These are phyloP conservation scores for Emmelina monodactyla DNA, from an alignment of 2,888 invertebrate species.

Conservation along the genomic window DNA sequence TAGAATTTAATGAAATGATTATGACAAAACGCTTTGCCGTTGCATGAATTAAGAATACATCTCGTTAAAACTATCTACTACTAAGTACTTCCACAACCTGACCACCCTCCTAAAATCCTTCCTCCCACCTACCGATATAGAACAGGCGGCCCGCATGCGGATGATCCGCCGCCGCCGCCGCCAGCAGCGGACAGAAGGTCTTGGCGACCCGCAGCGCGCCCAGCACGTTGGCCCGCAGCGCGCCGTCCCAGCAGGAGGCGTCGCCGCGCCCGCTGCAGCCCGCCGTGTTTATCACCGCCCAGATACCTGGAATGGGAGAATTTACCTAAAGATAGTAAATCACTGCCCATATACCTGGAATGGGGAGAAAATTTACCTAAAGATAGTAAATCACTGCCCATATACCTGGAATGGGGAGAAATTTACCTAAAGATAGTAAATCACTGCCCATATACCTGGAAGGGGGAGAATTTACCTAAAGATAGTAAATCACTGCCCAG, in stretches of 20 bases:
- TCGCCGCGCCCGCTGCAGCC: conserved; percentile 80
- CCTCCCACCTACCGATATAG: conserved; percentile 67
- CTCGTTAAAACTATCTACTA: too few species aligned
- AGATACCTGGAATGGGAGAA: conserved; percentile 74
- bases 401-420: conserved; percentile 72
- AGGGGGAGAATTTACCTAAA: too few species aligned
- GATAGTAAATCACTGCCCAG: conserved; percentile 75
- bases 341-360: conserved; percentile 79
- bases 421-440: too few species aligned
- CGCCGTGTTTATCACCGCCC: conserved; percentile 86
- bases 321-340: conserved; percentile 50
- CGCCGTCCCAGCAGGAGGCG: conserved; percentile 73
- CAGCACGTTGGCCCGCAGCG: conserved; percentile 74
- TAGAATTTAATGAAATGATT: too few species aligned
- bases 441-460: conserved; percentile 80
- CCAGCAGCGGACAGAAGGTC: conserved; percentile 76
- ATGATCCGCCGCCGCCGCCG: conserved; percentile 57
- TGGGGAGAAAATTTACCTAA: too few species aligned
- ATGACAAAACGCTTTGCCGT: too few species aligned
- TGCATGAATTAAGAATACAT: too few species aligned
- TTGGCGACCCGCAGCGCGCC: conserved; percentile 75
- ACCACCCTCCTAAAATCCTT: too few species aligned
- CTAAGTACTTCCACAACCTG: too few species aligned
- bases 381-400: conserved; percentile 75
- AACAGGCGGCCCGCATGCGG: conserved; percentile 71